These are phyloP conservation scores for Drosophila murphyi DNA, from an alignment of 1,140 invertebrate genomes.

Conservation along the genomic window DNA sequence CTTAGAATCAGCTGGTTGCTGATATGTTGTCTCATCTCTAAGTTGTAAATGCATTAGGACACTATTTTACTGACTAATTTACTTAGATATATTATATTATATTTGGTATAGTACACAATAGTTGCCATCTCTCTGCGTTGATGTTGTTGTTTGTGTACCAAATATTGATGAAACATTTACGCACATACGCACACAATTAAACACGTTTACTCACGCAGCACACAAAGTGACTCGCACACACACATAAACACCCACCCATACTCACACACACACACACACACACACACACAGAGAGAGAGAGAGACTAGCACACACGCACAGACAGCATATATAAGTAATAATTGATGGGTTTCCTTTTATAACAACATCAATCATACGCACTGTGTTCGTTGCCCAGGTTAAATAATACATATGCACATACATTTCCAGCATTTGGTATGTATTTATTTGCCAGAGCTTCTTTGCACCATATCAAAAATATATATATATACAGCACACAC, in stretches of 20 bases:
- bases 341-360: constrained; percentile 81
- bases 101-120: constrained; percentile 38
- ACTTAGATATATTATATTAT: constrained; percentile 38
- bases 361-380: constrained; percentile 80
- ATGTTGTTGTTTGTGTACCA: constrained; percentile 65
- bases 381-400: constrained; percentile 59
- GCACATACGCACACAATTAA: constrained; percentile 81
- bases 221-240: constrained; percentile 41
- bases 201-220: constrained; percentile 72
- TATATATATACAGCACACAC: neutral
- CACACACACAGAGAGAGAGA: constrained; percentile 14
- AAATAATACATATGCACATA: constrained; percentile 54
- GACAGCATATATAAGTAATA: constrained; percentile 67
- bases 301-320: constrained; percentile 33
- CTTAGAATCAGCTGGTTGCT: neutral
- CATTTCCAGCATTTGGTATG: constrained; percentile 30
- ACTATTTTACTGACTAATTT: constrained; percentile 64
- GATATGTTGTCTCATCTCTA: constrained; percentile 37
- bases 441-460: constrained; percentile 66
- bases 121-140: constrained; percentile 55
- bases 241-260: neutral
- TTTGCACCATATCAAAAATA: constrained; percentile 52
- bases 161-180: constrained; percentile 81
- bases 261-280: constrained; percentile 31
- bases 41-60: constrained; percentile 54